Percentiles rank a stretch among this genome's conserved stretches.
Conservation (phyloP, 2,797 vertebrate species). For the Squalus acanthias region DNA sequence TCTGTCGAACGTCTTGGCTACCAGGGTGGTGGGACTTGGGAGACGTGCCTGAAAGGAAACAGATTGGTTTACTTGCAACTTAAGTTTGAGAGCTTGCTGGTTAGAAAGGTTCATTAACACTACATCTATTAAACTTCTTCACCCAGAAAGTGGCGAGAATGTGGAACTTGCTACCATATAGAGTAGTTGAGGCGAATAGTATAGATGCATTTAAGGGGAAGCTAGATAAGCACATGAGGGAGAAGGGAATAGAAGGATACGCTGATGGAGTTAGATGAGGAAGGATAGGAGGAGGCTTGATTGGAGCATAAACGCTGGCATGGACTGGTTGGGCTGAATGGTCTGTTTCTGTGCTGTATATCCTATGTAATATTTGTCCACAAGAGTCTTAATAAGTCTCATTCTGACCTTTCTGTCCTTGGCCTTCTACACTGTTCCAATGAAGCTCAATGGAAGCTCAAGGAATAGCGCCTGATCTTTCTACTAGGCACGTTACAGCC, state of each 20-base stretch:
- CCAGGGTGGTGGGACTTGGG: slow-evolving; percentile 64
- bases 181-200: too few species aligned
- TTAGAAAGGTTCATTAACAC: too few species aligned
- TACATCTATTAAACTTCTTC: not conserved
- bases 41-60: slow-evolving; percentile 40
- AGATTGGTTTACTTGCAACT: not conserved
- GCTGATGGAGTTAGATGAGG: too few species aligned
- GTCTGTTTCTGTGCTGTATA: not conserved
- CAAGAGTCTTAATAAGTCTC: not conserved
- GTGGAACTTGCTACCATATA: too few species aligned
- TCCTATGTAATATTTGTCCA: not conserved
- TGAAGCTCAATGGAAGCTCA: not conserved
- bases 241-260: too few species aligned
- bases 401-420: not conserved
- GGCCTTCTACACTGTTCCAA: not conserved
- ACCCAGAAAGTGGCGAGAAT: not conserved
- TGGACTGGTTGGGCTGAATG: not conserved
- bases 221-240: too few species aligned
- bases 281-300: too few species aligned
- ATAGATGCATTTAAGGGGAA: too few species aligned
- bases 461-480: not conserved
- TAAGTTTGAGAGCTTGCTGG: not conserved
- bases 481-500: not conserved
- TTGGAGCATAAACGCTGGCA: too few species aligned
- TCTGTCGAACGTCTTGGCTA: slow-evolving; percentile 67